Evolutionary conservation across 2,888 invertebrate genomes (phyloP), one percentile per base, ranked within the genome.

Genomic region (Branchipolynoe longqiensis): DNA sequence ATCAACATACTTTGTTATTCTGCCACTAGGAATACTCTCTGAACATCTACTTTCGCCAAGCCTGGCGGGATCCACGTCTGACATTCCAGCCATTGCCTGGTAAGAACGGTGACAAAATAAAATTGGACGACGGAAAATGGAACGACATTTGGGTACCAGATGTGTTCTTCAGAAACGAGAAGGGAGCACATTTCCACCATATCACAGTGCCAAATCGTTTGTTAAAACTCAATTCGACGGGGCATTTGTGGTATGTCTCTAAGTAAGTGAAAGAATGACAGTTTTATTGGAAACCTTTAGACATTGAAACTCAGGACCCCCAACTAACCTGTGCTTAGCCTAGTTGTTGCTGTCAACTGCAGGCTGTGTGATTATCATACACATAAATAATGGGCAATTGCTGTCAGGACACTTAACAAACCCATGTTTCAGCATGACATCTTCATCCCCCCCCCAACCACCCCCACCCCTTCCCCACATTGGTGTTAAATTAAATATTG

Each of bases 31-130:
- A 88, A 73, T 88, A 86, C 83, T 83, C 87, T 28, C 18, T 89
- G 54, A 88, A 86, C 73, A 86, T 89, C 83, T 89, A 87, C 87
- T 74, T 88, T 40, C 86, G 89, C 4, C 89, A 88, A 73, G 73
- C 59, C 1, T 89, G 89, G 89, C 36, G 59, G 62, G 89, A 89
- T 56, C 88, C 87, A 18, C 78, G 89, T 8, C 62, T 89, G 78
- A 38, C 33, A 22, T 84, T 82, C 56, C 41, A 56, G 22, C 83
- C 86, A n/a, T n/a, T 59, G 12, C 48, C 41, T 33, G n/a, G 38
- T 12, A 84, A 78, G 40, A 56, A 58, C 33, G 59, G 56, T 8
- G 18, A 82, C 1, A 56, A 78, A 54, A 74, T 84, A 0, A 84
- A 84, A 78, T 14, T 84, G 84, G 74, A 56, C 38, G 69, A 64